Conservation (phyloP, 2,113 vertebrate genomes). For the Petaurus breviceps region DNA sequence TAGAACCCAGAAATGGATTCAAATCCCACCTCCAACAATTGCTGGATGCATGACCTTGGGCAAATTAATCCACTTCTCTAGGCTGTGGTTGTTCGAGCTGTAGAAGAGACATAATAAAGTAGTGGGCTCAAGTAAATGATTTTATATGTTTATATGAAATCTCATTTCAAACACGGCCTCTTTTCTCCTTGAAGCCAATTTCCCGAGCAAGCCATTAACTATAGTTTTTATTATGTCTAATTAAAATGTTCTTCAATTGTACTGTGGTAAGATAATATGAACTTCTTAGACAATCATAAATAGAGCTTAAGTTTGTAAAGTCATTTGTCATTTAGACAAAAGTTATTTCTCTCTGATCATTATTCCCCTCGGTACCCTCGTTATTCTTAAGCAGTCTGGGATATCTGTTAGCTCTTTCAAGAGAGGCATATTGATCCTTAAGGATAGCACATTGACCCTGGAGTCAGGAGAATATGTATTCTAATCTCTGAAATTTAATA, state of each 20-base stretch:
- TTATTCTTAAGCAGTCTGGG: constrained; percentile 15
- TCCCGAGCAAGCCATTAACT: constrained; percentile 12
- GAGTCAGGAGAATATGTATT: neutral
- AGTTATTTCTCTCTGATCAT: constrained; percentile 8
- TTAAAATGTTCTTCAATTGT: constrained; percentile 38
- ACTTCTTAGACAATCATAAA: constrained; percentile 15
- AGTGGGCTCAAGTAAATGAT: neutral
- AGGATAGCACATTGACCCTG: neutral
- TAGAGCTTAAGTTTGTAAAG: constrained; percentile 3
- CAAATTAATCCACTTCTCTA: neutral
- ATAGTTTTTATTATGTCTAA: constrained; percentile 19
- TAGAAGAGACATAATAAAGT: neutral
- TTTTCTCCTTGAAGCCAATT: constrained; percentile 54
- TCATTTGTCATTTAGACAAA: neutral
- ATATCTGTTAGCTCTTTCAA: neutral
- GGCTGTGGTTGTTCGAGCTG: neutral
- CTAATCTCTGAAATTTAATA: neutral
- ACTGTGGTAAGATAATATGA: neutral
- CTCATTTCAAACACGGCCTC: constrained; percentile 41
- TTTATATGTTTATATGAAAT: neutral
- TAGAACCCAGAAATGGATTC: neutral
- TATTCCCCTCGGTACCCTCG: neutral
- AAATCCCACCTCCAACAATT: neutral
- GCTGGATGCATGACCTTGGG: neutral
- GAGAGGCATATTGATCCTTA: neutral